Evolutionary conservation across 37 sponge, comb jelly and placozoan genomes (phyloP), one percentile per base, ranked within the genome.

Genomic region (Hormiphora californensis): DNA sequence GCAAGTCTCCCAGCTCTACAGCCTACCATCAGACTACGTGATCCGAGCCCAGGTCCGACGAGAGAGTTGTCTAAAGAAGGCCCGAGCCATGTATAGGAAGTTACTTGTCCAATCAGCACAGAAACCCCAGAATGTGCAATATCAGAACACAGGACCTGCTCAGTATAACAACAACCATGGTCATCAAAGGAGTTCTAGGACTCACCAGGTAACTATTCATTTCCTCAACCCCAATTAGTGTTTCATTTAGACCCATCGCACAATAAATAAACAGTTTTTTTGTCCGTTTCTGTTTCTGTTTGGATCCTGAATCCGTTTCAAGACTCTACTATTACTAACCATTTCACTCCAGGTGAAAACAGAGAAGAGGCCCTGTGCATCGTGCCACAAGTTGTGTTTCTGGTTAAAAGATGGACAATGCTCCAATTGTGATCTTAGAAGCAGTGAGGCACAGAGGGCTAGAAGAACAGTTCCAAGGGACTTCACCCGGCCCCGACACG

Each of bases 51-150:
- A 73, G 46, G 43, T 73, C 43, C 81, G 81, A 21, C 81, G 81
- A 21, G 81, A 73, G 81, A 33, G 81, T 33, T 73, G 81, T 73
- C 81, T 73, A 28, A 73, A 73, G 81, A 73, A 73, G 25, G 81
- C 81, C 0, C 35, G 81, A 28, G 43, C 81, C 44, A 73, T 73
- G 81, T 73, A 73, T 46, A 2, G 81, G 25, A 21, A 46, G 1
- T 46, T 73, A 21, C 44, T 73, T 1, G 81, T 73, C 25, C 81
- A 73, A 46, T 33, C 36, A 22, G 32, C 81, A 11, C 81, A 73
- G 44, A 39, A 33, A 11, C 4, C 44, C 15, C 46, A 33, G 8
- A 11, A 11, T 11, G 38, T n/a, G n/a, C n/a, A n/a, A n/a, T n/a
- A n/a, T n/a, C n/a, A n/a, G n/a, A n/a, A n/a, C n/a, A n/a, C n/a